Percentiles rank a stretch among this genome's conserved stretches.
Conservation (phyloP, 2,113 vertebrate species). For the Solea solea region DNA sequence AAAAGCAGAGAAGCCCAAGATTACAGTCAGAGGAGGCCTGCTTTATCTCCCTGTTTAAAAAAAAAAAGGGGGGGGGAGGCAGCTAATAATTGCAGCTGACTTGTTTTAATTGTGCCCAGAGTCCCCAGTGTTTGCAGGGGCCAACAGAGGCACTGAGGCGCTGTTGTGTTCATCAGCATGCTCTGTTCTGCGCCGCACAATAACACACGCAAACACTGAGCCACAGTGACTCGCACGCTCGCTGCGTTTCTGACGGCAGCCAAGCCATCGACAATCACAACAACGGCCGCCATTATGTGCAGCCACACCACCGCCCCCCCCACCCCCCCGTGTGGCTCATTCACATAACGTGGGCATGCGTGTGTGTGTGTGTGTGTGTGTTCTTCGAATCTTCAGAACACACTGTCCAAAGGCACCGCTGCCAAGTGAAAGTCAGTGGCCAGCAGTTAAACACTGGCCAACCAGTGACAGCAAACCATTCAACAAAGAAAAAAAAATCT, state of each 20-base stretch:
- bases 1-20: constrained; percentile 31
- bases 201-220: constrained; percentile 47
- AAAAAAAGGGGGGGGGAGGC: background rate
- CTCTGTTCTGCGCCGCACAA: constrained; percentile 57
- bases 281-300: constrained; percentile 46
- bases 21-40: constrained; percentile 43
- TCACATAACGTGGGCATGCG: background rate
- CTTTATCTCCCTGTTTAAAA: constrained; percentile 54
- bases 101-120: constrained; percentile 67
- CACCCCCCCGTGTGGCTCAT: constrained; percentile 10
- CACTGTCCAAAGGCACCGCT: constrained; percentile 21
- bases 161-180: constrained; percentile 48
- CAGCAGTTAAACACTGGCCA: constrained; percentile 9
- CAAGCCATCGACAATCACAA: constrained; percentile 59
- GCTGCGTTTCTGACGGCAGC: constrained; percentile 22
- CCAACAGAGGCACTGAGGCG: constrained; percentile 35
- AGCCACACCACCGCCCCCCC: constrained; percentile 8
- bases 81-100: constrained; percentile 68
- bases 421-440: constrained; percentile 45
- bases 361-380: constrained; percentile 17
- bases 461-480: constrained; percentile 11
- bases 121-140: constrained; percentile 59
- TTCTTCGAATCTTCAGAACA: constrained; percentile 37
- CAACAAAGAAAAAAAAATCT: constrained; percentile 5
- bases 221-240: constrained; percentile 32